phyloP scores from a whole-genome alignment of 2,888 invertebrate genomes.

The Macroteleia sp. region DNA sequence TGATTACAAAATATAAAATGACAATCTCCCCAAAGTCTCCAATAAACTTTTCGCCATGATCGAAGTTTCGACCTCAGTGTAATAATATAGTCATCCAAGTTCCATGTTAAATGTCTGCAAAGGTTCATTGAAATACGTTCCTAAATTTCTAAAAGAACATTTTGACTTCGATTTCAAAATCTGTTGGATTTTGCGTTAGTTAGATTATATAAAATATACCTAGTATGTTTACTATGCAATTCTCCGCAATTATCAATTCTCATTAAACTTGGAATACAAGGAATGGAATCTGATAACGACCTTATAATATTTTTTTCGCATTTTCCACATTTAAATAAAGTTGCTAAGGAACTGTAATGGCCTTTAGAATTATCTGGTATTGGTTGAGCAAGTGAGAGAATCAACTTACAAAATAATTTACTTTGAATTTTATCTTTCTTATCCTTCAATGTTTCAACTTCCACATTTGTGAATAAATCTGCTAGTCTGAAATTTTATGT shows the following conservation, averaged over 20 bases:
- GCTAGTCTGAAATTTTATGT: conserved; percentile 90
- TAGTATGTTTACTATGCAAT: conserved; percentile 88
- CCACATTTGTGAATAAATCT: conserved; percentile 94
- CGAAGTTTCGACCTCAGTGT: conserved; percentile 91
- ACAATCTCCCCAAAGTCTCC: conserved; percentile 96
- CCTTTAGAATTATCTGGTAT: conserved; percentile 91
- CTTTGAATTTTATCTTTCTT: conserved; percentile 95
- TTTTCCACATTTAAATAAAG: conserved; percentile 90
- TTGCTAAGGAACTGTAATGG: conserved; percentile 92
- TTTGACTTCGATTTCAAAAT: conserved; percentile 16
- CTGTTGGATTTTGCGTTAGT: not conserved
- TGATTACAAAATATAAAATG: conserved; percentile 93
- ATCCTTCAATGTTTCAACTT: conserved; percentile 93
- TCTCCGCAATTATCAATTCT: conserved; percentile 90
- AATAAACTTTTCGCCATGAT: conserved; percentile 96
- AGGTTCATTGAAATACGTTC: conserved; percentile 46
- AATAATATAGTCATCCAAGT: conserved; percentile 91
- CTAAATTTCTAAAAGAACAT: conserved; percentile 28
- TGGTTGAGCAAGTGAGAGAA: conserved; percentile 90
- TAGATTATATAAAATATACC: conserved; percentile 81
- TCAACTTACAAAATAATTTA: conserved; percentile 92
- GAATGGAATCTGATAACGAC: conserved; percentile 88
- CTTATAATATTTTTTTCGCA: conserved; percentile 90
- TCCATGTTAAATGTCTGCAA: conserved; percentile 90
- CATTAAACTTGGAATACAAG: conserved; percentile 90